phyloP scores from a whole-genome alignment of 2,888 invertebrate genomes.

The Eumerus sabulonum region DNA sequence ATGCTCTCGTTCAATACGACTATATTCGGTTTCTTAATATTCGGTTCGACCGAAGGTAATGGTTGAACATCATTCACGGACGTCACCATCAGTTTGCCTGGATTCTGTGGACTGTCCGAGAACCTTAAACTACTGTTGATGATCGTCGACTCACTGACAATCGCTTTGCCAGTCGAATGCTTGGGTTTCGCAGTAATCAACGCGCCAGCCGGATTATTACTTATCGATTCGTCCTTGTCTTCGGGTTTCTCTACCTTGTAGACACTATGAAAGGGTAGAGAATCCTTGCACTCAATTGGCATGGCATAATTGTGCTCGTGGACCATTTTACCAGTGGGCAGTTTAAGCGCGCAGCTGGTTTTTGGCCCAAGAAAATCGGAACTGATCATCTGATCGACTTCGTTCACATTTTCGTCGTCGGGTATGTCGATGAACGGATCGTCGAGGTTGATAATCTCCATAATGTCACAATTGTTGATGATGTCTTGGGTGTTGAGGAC shows the following conservation, averaged over 20 bases:
- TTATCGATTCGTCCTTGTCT: conserved; percentile 65
- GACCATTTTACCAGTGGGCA: conserved; percentile 61
- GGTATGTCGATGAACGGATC: conserved; percentile 78
- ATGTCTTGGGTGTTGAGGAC: conserved; percentile 76
- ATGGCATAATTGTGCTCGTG: conserved; percentile 77
- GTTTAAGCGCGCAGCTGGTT: neutral
- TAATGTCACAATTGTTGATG: conserved; percentile 78
- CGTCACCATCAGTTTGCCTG: conserved; percentile 67
- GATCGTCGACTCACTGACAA: conserved; percentile 32
- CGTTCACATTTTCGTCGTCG: conserved; percentile 73
- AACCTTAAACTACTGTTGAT: conserved; percentile 27
- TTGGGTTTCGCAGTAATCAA: conserved; percentile 54
- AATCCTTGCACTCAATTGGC: conserved; percentile 74
- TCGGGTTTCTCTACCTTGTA: conserved; percentile 77
- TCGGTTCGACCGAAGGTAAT: conserved; percentile 25
- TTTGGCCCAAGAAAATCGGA: conserved; percentile 17
- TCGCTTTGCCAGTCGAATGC: neutral
- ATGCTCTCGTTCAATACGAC: conserved; percentile 78
- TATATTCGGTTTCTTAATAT: conserved; percentile 74
- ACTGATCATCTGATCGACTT: conserved; percentile 42
- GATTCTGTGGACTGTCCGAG: conserved; percentile 53
- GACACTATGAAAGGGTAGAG: conserved; percentile 72
- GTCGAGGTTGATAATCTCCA: conserved; percentile 78
- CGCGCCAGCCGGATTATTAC: conserved; percentile 23
- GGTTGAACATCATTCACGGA: conserved; percentile 62